Base-by-base conservation (phyloP, 1,140 invertebrate species). In the Lepidostoma basale region DNA sequence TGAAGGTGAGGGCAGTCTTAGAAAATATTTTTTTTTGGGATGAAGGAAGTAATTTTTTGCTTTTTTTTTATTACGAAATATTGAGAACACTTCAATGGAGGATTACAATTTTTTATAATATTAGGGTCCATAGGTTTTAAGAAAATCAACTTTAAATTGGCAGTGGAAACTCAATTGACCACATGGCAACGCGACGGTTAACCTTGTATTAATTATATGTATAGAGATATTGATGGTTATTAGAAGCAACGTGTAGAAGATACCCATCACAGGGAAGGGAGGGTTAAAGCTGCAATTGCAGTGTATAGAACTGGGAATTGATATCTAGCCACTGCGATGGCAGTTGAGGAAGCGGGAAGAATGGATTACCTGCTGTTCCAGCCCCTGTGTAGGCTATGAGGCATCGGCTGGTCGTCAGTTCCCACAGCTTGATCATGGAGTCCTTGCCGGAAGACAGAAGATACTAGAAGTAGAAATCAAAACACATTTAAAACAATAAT, bases 391-490 rank as follows among this genome's bases (percentile, higher is more conserved):
- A 99, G 0, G 96, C 95, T 75, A 98, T 98, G 18, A 99, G 84
- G 83, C 96, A 98, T 42, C 97, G 85, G 74, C 93, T 96, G 16
- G 97, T 98, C 0, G 96, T 96, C 60, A 99, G 79, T 80, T 99
- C 98, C 98, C 98, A 99, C 25, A 99, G 81, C 82, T 98, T 98
- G 3, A 99, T 96, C 30, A 97, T 84, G 0, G 96, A 98, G 84
- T 99, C 98, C 84, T 97, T 93, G 5, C 96, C 97, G 58, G 94
- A 93, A 0, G 97, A 97, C 2, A 99, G 78, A 26, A 99, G 84
- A 81, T 99, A 99, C 94, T 97, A 77, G 63, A 54, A 54, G 10
- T 36, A 36, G n/a, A n/a, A 36, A 12, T 36, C 5, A 36, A 36
- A 6, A 3, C 2, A 6, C 33, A 12, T 12, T 36, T 36, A 36